phyloP scores from a whole-genome alignment of 2,113 vertebrate species.

The Gulo gulo region DNA sequence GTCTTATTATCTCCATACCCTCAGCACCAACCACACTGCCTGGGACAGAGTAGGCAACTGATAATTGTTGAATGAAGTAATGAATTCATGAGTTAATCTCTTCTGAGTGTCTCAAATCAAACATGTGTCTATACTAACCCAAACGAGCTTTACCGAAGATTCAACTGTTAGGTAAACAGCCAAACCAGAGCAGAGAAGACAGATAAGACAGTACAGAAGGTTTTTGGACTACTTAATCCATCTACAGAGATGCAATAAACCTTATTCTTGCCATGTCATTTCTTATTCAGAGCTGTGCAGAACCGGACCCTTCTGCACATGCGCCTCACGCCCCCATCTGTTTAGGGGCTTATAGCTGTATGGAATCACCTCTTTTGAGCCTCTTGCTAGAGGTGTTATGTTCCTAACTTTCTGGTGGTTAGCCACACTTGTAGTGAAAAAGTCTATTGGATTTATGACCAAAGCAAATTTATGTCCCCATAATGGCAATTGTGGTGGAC shows the following conservation, averaged over 20 bases:
- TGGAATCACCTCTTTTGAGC: background rate
- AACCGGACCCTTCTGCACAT: background rate
- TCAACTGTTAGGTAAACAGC: background rate
- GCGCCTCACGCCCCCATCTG: background rate
- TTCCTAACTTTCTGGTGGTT: conserved; percentile 70
- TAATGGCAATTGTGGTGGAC: conserved; percentile 60
- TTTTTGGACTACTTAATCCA: background rate
- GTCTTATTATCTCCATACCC: background rate
- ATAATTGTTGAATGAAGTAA: background rate
- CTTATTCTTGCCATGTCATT: background rate
- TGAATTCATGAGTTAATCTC: background rate
- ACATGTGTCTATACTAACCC: background rate
- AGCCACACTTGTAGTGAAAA: conserved; percentile 50
- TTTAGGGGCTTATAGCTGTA: background rate
- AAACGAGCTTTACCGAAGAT: background rate
- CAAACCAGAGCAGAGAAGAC: background rate
- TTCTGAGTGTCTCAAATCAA: background rate
- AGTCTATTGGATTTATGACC: conserved; percentile 34
- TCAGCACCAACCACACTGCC: background rate
- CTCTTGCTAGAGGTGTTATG: background rate
- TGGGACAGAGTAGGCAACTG: background rate
- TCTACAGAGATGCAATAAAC: background rate
- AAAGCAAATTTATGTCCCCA: conserved; percentile 61
- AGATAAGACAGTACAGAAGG: background rate
- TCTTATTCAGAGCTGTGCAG: background rate